Conservation (phyloP, 2,888 invertebrate species). For the Dryococelus australis region DNA sequence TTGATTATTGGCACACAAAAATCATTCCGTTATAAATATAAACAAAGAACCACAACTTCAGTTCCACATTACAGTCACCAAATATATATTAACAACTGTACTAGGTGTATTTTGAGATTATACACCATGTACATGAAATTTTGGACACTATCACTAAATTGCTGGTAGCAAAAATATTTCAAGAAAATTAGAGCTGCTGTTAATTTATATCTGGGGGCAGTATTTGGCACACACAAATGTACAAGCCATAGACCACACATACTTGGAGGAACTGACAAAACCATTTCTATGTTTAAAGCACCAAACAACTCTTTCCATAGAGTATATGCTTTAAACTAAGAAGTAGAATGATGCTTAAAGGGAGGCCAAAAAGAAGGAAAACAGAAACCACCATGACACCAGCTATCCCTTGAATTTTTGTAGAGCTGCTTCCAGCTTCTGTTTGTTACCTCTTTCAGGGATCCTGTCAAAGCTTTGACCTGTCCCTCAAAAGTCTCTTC, state of each 20-base stretch:
- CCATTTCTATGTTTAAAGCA: not conserved
- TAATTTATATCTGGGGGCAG: not conserved
- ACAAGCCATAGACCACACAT: constrained; percentile 1
- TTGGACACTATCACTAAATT: too few relatives aligned
- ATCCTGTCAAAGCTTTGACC: constrained; percentile 87
- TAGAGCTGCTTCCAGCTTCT: not conserved
- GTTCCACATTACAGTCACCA: not conserved
- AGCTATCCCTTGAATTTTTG: not conserved
- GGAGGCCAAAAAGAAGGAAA: constrained; percentile 33
- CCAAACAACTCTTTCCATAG: not conserved
- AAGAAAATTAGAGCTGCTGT: not conserved
- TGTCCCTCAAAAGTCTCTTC: constrained; percentile 93
- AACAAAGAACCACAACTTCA: not conserved
- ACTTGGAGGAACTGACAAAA: not conserved
- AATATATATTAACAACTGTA: not conserved
- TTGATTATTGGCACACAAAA: constrained; percentile 23
- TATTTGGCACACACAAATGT: not conserved
- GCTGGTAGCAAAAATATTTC: not conserved
- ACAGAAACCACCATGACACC: not conserved
- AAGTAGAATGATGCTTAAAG: not conserved
- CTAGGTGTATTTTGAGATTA: not conserved
- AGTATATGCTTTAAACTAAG: not conserved
- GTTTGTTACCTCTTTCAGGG: constrained; percentile 92
- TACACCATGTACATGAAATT: too few relatives aligned
- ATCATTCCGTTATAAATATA: not conserved